Evolutionary conservation across 2,888 invertebrate genomes (phyloP).

Genomic region (Drosophila mayaguana): DNA sequence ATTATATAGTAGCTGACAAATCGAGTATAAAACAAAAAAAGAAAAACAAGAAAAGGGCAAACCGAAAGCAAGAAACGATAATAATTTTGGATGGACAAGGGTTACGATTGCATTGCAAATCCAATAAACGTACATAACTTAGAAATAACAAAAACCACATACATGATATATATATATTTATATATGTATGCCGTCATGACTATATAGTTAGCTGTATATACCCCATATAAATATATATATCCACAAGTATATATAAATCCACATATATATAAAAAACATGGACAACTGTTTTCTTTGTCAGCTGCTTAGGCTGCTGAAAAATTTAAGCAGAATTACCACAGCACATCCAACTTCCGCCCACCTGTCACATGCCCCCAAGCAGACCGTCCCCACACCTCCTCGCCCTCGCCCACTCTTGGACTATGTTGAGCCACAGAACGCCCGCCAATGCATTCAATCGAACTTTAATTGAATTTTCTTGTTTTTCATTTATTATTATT

Average conservation of each 20-base stretch:
- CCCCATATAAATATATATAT: constrained; percentile 13
- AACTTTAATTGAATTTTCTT: neutral
- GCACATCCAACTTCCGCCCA: neutral
- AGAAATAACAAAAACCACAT: neutral
- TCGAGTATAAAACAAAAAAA: constrained; percentile 14
- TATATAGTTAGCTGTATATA: constrained; percentile 31
- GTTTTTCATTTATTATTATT: constrained; percentile 7
- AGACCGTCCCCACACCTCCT: neutral
- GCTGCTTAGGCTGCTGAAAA: constrained; percentile 19
- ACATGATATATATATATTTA: constrained; percentile 2
- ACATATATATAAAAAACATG: neutral
- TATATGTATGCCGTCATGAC: constrained; percentile 7
- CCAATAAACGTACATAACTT: constrained; percentile 14
- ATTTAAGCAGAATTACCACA: neutral
- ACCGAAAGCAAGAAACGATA: constrained; percentile 15
- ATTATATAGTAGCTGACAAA: constrained; percentile 62
- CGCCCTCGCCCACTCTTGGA: constrained; percentile 14
- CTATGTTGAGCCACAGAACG: constrained; percentile 4
- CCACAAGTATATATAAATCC: constrained; percentile 3
- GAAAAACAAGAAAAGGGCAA: constrained; percentile 14
- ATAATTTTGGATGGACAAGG: constrained; percentile 26
- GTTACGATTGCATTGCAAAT: constrained; percentile 28
- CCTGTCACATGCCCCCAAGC: neutral
- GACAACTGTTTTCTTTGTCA: constrained; percentile 11
- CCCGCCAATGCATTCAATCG: constrained; percentile 7